These are phyloP conservation scores for Xylocopa sonorina DNA, from an alignment of 1,140 invertebrate species.

Conservation along the genomic window DNA sequence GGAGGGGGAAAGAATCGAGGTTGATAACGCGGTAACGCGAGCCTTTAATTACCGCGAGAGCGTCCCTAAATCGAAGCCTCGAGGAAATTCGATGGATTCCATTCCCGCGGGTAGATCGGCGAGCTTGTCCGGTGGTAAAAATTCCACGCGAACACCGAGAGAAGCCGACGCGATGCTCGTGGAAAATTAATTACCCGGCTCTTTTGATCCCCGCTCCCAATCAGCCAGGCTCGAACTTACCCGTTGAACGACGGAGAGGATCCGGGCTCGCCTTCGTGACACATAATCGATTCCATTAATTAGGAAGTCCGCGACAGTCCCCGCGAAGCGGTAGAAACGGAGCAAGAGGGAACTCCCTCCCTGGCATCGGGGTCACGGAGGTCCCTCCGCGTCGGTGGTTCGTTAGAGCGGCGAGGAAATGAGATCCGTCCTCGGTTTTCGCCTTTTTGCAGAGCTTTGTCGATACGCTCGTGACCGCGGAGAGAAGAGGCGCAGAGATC, in stretches of 20 bases:
- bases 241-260: not conserved
- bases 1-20: too few species aligned
- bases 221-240: not conserved
- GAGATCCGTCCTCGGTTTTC: not conserved
- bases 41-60: slow-evolving; percentile 1
- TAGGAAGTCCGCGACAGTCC: slow-evolving; percentile 4
- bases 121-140: not conserved
- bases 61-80: not conserved
- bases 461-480: not conserved
- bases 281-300: slow-evolving; percentile 50
- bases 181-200: slow-evolving; percentile 33
- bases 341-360: not conserved
- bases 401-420: slow-evolving; percentile 9
- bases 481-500: too few species aligned
- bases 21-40: not conserved
- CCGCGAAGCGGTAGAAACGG: not conserved
- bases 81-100: not conserved
- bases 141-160: not conserved
- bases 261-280: not conserved
- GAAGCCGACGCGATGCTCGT: not conserved
- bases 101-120: not conserved
- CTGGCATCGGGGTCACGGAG: slow-evolving; percentile 27
- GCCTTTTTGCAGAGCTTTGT: not conserved
- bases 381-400: not conserved
- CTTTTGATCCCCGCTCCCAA: slow-evolving; percentile 19